Conservation (phyloP, 2,888 invertebrate species). For the Sceliomorpha sp. region DNA sequence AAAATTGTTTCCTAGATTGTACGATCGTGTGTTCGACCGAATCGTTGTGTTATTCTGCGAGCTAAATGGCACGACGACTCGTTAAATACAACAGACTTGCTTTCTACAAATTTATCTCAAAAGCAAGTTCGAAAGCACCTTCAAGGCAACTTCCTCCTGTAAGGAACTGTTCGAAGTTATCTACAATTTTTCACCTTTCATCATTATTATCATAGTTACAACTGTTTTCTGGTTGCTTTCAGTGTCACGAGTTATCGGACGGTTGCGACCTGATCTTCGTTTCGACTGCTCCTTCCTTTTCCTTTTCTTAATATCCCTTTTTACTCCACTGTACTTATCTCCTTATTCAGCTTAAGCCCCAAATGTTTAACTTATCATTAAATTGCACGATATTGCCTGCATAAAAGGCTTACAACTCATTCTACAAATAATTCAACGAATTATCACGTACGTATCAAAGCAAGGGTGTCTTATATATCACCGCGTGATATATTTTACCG, state of each 20-base stretch:
- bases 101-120: constrained; percentile 30
- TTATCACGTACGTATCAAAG: constrained; percentile 60
- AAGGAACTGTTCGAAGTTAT: constrained; percentile 48
- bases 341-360: constrained; percentile 45
- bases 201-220: constrained; percentile 1
- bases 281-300: constrained; percentile 16
- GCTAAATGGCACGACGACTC: constrained; percentile 47
- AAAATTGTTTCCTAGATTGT: constrained; percentile 9
- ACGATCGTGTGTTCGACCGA: constrained; percentile 23
- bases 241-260: constrained; percentile 46
- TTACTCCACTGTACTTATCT: constrained; percentile 46
- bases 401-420: constrained; percentile 60
- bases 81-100: constrained; percentile 23
- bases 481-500: constrained; percentile 54
- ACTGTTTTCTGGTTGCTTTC: constrained; percentile 27
- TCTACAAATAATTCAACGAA: constrained; percentile 61
- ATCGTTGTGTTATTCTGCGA: constrained; percentile 34
- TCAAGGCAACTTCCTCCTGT: constrained; percentile 27
- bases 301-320: constrained; percentile 12
- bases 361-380: constrained; percentile 58
- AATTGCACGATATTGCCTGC: constrained; percentile 72
- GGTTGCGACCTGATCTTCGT: constrained; percentile 44
- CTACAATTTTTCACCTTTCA: constrained; percentile 26
- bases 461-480: constrained; percentile 58
- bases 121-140: constrained; percentile 31